Base-by-base conservation (phyloP, 2,113 vertebrate species). In the Poicephalus meyeri region DNA sequence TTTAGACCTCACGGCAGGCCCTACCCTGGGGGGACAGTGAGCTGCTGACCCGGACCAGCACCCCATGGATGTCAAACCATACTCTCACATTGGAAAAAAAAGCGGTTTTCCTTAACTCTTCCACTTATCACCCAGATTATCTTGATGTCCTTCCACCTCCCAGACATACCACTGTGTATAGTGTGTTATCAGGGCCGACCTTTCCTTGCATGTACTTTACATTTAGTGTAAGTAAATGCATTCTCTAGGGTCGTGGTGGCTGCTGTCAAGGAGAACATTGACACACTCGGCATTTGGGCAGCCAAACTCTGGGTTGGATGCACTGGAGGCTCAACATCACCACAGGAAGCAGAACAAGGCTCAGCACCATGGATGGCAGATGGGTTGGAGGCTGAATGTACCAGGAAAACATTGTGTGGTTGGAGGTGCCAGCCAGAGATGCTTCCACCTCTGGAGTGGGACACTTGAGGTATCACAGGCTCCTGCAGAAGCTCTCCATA, bases 81-180 rank as follows among this genome's bases (percentile, higher is more conserved):
- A 2, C 47, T 37, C 79, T 50, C 58, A 16, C 3, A n/a, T 0
- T 41, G 46, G 56, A 44, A 58, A 47, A 47, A 39, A 21, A 12
- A 7, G 37, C 0, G 1, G 12, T 19, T 50, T 56, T 66, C 41
- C 41, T 37, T 10, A 49, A 42, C 44, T 9, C 39, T 73, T 73
- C 52, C 17, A 37, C 47, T 37, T 33, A 16, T 46, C 44, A 3
- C 37, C 13, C 53, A 46, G 42, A 33, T 55, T 70, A n/a, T 9
- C 41, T 14, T 6, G 16, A n/a, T 8, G 52, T 24, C 15, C 39
- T 35, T 33, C n/a, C 16, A 29, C 10, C 41, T 24, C 46, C 29
- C 11, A 8, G 13, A 42, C 31, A 5, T 16, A 42, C 6, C 1
- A 1, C 46, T 17, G 61, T 0, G 1, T 2, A 14, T 7, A 33